A percentile compares a stretch with the other conserved stretches of the same genome.
These are phyloP conservation scores for Chrysemys picta DNA, from an alignment of 2,113 vertebrate species.

Conservation along the genomic window DNA sequence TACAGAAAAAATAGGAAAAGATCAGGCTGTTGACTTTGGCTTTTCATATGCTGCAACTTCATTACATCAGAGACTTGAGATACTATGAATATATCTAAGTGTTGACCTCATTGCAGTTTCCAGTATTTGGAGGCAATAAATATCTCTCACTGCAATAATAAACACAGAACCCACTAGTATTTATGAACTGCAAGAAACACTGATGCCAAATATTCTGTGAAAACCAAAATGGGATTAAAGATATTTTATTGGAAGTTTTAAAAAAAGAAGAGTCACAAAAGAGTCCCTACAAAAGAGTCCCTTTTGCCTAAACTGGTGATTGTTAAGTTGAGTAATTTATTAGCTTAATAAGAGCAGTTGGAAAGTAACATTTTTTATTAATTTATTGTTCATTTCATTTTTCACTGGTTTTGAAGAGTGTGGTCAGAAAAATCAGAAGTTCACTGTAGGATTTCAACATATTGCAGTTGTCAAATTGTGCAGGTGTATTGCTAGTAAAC, in stretches of 20 bases:
- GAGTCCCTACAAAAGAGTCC: too few relatives aligned
- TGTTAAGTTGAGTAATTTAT: not conserved
- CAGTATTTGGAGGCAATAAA: conserved; percentile 33
- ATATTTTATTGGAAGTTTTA: not conserved
- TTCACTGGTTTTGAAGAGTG: not conserved
- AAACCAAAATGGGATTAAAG: conserved; percentile 24
- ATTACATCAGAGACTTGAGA: conserved; percentile 25
- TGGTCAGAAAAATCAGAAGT: not conserved
- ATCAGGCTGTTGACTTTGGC: conserved; percentile 9
- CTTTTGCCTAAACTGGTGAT: not conserved
- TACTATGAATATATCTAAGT: conserved; percentile 14
- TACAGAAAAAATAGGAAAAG: not conserved
- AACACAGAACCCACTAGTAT: not conserved
- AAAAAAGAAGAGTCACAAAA: not conserved
- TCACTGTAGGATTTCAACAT: not conserved
- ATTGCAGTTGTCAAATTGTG: not conserved
- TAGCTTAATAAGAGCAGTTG: not conserved
- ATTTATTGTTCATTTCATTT: not conserved
- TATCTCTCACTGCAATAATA: conserved; percentile 19
- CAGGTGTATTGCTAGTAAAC: not conserved
- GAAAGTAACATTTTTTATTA: not conserved
- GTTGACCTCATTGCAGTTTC: conserved; percentile 37
- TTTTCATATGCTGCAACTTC: conserved; percentile 12
- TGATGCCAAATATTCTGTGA: conserved; percentile 2
- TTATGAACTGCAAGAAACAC: not conserved